Evolutionary conservation across 2,797 vertebrate genomes (phyloP).

Genomic region (Gouania willdenowi): DNA sequence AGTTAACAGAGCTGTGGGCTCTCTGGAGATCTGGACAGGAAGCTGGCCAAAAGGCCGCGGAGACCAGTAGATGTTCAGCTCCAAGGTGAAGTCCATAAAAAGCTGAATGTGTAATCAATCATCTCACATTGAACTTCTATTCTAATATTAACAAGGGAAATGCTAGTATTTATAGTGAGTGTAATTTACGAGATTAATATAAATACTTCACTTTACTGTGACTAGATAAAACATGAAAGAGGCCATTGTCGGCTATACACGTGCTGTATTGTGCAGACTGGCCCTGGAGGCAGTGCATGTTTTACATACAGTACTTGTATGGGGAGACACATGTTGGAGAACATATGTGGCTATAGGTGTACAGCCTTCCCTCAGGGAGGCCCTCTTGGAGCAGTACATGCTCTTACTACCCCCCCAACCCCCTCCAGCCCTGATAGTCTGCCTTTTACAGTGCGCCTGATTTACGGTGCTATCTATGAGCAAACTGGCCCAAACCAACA

Average conservation of each 20-base stretch:
- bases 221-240: conserved; percentile 71
- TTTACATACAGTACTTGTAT: conserved; percentile 38
- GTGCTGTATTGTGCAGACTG: conserved; percentile 8
- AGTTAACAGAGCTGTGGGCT: conserved; percentile 74
- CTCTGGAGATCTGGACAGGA: conserved; percentile 82
- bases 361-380: conserved; percentile 51
- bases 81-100: conserved; percentile 88
- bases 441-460: conserved; percentile 80
- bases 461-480: conserved; percentile 86
- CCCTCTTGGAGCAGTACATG: conserved; percentile 78
- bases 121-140: conserved; percentile 45
- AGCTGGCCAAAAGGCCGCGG: conserved; percentile 78
- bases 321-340: conserved; percentile 26
- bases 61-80: conserved; percentile 84
- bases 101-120: conserved; percentile 83
- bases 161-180: conserved; percentile 17
- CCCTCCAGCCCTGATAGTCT: conserved; percentile 77
- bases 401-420: too few relatives aligned
- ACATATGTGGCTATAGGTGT: conserved; percentile 20
- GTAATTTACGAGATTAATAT: conserved; percentile 68
- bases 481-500: conserved; percentile 90
- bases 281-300: conserved; percentile 53
- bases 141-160: conserved; percentile 37
- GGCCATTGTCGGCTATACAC: conserved; percentile 11
- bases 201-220: conserved; percentile 79